Evolutionary conservation across 2,113 vertebrate species (phyloP).

Genomic region (Chitala chitala): DNA sequence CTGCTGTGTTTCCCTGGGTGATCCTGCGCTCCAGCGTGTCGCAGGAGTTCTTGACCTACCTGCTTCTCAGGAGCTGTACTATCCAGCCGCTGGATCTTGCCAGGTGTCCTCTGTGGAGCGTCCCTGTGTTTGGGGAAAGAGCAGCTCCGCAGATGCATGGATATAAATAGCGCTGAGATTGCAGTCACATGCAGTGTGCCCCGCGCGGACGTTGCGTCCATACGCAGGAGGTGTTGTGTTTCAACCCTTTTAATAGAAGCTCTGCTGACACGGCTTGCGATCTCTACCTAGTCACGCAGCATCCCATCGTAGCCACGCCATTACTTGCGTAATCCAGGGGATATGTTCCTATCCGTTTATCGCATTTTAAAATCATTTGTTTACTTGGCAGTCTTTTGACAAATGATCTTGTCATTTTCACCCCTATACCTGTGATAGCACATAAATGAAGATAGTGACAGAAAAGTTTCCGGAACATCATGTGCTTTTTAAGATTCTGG

Average conservation of each 20-base stretch:
- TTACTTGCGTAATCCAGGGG: not conserved
- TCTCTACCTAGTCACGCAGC: not conserved
- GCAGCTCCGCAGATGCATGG: conserved; percentile 37
- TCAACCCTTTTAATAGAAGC: conserved; percentile 54
- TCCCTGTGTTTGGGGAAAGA: conserved; percentile 31
- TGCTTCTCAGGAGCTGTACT: conserved; percentile 34
- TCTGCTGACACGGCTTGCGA: conserved; percentile 22
- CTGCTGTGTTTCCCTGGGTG: not conserved
- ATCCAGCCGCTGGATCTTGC: conserved; percentile 31
- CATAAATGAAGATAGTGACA: no score
- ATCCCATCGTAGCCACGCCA: conserved; percentile 9
- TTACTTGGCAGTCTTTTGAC: not conserved
- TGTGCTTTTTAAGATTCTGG: no score
- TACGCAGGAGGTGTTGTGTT: conserved; percentile 53
- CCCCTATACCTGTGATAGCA: no score
- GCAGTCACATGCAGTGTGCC: conserved; percentile 52
- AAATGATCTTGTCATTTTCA: no score
- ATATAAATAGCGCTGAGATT: conserved; percentile 62
- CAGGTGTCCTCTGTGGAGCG: conserved; percentile 37
- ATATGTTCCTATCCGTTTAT: not conserved
- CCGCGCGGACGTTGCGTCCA: conserved; percentile 22
- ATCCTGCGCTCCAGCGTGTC: not conserved
- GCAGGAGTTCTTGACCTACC: conserved; percentile 44
- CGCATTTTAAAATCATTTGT: not conserved
- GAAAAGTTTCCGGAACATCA: no score